Base-by-base conservation (phyloP, 2,797 vertebrate species). In the Chrosomus eos region DNA sequence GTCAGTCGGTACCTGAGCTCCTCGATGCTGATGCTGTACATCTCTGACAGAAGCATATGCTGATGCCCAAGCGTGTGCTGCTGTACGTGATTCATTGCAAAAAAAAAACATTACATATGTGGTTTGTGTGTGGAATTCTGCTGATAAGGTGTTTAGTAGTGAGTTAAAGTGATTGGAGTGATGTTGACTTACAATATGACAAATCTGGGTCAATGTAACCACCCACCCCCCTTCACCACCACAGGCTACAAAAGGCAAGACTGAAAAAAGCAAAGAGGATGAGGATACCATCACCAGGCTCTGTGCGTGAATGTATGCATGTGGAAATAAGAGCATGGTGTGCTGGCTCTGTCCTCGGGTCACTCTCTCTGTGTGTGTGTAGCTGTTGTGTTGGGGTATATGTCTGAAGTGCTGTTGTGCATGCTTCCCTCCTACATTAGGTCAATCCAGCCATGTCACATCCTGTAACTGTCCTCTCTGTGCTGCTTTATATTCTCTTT, bases 201-300 rank as follows among this genome's bases (percentile, higher is more conserved):
- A 93, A 95, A 95, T 93, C 92, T 95, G 94, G 94, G 95, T 95
- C 94, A 95, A 89, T 94, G 91, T 94, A 94, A 94, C 94, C 92
- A 93, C 93, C 91, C 91, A 89, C 94, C 93, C 94, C 93, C 93
- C 83, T 85, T 85, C 77, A 85, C 91, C 93, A 94, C 93, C 92
- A 93, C 94, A 95, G 94, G 88, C 88, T 68, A 88, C 83, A 86
- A 89, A 89, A 88, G 88, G 93, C 93, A 91, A 92, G 88, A 90
- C 94, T 93, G 93, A 93, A 92, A 93, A 93, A 90, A 91, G 88
- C 81, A 90, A 86, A 86, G 45, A 86, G 72, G 93, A 94, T 91
- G 93, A 93, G 91, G 94, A 94, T 89, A 85, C 91, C 93, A 85
- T 92, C 93, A 89, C 83, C 92, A 90, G 90, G 88, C 89, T 91